Conservation (phyloP, 1,140 invertebrate genomes). For the Hyles vespertilio region DNA sequence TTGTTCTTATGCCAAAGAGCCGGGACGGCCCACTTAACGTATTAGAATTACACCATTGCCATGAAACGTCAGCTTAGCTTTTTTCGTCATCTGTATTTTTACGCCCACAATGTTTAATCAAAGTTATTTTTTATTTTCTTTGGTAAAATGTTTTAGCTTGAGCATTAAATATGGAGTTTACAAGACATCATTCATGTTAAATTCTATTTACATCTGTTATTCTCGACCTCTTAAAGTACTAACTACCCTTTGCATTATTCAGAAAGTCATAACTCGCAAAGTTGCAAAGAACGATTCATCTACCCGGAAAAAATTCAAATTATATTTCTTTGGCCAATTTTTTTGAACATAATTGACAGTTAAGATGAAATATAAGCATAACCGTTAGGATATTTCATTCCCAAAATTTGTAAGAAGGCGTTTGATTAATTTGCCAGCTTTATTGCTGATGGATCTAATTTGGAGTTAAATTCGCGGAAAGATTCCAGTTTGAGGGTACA, state of each 20-base stretch:
- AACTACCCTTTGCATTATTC: slow-evolving; percentile 5
- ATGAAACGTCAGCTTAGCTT: no score
- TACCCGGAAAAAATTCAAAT: slow-evolving; percentile 20
- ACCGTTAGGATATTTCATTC: slow-evolving; percentile 3
- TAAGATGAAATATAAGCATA: slow-evolving; percentile 17
- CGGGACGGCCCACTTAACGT: no score
- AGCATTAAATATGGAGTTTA: no score
- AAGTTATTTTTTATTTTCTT: no score
- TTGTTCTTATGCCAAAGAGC: no score
- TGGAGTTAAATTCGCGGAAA: no score
- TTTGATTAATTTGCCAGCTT: slow-evolving; percentile 8
- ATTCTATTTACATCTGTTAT: slow-evolving; percentile 3
- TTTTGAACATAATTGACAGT: slow-evolving; percentile 24
- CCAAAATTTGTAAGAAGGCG: slow-evolving; percentile 1
- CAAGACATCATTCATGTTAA: no score
- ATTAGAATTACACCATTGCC: no score
- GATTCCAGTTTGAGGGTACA: no score
- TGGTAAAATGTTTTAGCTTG: no score
- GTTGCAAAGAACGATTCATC: slow-evolving; percentile 25
- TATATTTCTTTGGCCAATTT: slow-evolving; percentile 26
- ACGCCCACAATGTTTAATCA: no score
- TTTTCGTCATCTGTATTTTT: no score
- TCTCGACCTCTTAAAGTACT: slow-evolving; percentile 8
- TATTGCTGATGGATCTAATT: slow-evolving; percentile 1
- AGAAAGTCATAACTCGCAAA: slow-evolving; percentile 18